Evolutionary conservation across 2,888 invertebrate genomes (phyloP).

Genomic region (Pachymerium ferrugineum): DNA sequence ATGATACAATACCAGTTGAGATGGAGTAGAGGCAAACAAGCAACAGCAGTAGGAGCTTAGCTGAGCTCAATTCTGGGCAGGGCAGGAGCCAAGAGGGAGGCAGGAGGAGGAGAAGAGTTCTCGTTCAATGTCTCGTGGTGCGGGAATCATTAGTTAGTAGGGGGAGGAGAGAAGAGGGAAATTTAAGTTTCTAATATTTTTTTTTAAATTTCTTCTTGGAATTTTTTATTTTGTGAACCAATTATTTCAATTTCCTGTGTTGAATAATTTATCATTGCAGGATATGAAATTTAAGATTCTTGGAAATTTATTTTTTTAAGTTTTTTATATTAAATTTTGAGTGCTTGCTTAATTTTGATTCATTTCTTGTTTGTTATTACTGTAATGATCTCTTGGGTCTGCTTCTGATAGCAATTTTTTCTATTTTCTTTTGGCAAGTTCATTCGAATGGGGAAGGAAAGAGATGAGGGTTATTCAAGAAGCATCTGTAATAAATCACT

Average conservation of each 20-base stretch:
- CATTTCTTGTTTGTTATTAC: too few relatives aligned
- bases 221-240: background rate
- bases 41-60: background rate
- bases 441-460: too few relatives aligned
- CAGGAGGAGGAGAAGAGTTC: background rate
- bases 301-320: too few relatives aligned
- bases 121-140: constrained; percentile 14
- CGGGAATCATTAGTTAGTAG: background rate
- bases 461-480: too few relatives aligned
- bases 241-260: background rate
- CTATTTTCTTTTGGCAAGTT: too few relatives aligned
- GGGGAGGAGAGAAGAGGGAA: background rate
- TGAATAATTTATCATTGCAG: background rate
- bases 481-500: too few relatives aligned
- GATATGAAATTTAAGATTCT: too few relatives aligned
- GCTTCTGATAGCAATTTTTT: too few relatives aligned
- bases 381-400: too few relatives aligned
- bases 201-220: background rate
- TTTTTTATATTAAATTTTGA: too few relatives aligned
- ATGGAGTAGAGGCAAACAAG: constrained; percentile 10
- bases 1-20: constrained; percentile 1
- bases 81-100: background rate
- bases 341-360: too few relatives aligned
- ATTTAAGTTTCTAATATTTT: background rate
- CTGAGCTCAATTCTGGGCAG: constrained; percentile 6